Conservation (phyloP, 2,113 vertebrate species). For the Solenodon paradoxus region DNA sequence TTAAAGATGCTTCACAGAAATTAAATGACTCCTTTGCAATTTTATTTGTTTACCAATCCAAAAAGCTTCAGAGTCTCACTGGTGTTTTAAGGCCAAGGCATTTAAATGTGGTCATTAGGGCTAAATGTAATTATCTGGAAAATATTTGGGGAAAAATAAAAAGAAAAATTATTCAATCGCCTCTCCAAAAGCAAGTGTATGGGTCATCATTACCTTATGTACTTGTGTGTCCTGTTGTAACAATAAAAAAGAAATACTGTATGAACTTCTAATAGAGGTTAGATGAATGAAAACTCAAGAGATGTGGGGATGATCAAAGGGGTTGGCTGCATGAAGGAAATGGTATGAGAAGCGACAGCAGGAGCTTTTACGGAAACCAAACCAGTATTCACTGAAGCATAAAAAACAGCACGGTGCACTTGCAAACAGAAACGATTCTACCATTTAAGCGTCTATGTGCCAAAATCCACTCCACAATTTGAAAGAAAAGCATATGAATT, state of each 20-base stretch:
- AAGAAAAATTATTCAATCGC: constrained; percentile 32
- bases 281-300: constrained; percentile 74
- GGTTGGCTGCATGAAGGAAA: constrained; percentile 70
- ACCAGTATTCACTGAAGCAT: constrained; percentile 81
- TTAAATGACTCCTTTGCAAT: not conserved
- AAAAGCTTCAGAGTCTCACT: not conserved
- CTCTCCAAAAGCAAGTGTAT: not conserved
- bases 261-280: constrained; percentile 48
- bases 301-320: constrained; percentile 64
- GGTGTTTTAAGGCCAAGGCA: not conserved
- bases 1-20: not conserved
- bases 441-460: constrained; percentile 75
- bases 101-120: not conserved
- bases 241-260: constrained; percentile 54
- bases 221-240: constrained; percentile 28
- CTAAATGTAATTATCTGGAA: not conserved
- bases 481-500: constrained; percentile 85
- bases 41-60: not conserved
- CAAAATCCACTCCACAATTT: constrained; percentile 73
- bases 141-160: not conserved
- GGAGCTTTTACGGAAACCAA: constrained; percentile 76
- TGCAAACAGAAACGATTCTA: constrained; percentile 80
- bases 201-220: constrained; percentile 9
- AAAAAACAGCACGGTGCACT: constrained; percentile 65
- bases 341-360: constrained; percentile 78